phyloP scores from a whole-genome alignment of 2,113 vertebrate species.

The Periophthalmodon schlosseri region DNA sequence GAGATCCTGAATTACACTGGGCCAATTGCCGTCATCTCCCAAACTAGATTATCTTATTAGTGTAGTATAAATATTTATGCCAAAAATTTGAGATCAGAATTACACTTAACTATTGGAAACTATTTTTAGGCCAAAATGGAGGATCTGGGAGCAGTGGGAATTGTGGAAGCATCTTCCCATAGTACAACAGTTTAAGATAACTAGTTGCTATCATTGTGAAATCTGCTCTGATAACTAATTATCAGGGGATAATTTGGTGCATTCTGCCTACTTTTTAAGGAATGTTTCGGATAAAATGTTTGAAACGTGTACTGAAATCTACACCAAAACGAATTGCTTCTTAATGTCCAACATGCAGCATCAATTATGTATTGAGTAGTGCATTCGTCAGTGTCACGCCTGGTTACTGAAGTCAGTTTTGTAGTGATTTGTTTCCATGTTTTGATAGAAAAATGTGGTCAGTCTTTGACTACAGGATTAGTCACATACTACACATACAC shows the following conservation, averaged over 20 bases:
- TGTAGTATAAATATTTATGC: neutral
- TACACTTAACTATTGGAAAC: neutral
- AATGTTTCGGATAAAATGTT: too few relatives aligned
- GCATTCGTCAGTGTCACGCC: neutral
- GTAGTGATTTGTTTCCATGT: neutral
- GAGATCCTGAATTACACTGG: neutral
- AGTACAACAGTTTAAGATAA: conserved; percentile 23
- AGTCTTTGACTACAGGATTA: neutral
- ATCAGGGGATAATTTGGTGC: conserved; percentile 36
- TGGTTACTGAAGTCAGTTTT: neutral
- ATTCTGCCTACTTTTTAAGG: conserved; percentile 16
- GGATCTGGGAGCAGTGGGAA: neutral
- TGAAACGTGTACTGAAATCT: neutral
- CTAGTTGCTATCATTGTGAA: conserved; percentile 28
- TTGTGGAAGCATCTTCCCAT: conserved; percentile 31
- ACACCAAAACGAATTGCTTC: neutral
- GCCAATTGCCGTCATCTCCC: neutral
- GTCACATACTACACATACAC: neutral
- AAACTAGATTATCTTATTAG: neutral
- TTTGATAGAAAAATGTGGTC: neutral
- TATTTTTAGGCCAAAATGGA: neutral
- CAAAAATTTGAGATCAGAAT: neutral
- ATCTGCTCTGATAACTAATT: conserved; percentile 47
- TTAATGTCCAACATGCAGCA: neutral
- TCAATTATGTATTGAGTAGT: neutral